These are phyloP conservation scores for Pavo muticus DNA, from an alignment of 2,113 vertebrate genomes.

Conservation along the genomic window DNA sequence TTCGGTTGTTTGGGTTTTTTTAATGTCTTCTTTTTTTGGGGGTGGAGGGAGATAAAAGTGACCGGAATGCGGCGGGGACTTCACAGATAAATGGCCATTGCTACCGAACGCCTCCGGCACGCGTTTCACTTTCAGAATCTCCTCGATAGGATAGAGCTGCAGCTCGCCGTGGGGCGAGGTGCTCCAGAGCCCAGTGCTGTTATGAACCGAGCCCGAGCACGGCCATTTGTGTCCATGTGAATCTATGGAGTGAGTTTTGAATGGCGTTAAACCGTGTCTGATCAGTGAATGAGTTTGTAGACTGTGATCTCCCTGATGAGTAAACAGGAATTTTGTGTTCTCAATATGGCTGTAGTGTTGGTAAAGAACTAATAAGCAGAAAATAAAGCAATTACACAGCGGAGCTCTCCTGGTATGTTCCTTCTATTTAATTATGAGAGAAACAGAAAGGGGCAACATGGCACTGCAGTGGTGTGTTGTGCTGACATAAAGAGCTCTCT, in stretches of 20 bases:
- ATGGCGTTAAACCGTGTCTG: conserved; percentile 78
- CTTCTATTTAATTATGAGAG: conserved; percentile 48
- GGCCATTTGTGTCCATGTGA: conserved; percentile 73
- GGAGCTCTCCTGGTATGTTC: conserved; percentile 79
- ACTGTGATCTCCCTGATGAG: conserved; percentile 80
- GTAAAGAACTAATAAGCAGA: conserved; percentile 83
- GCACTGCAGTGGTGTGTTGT: background rate
- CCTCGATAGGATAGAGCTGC: conserved; percentile 58
- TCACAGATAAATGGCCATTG: conserved; percentile 38
- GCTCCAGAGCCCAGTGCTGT: no score
- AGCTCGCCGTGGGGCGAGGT: background rate
- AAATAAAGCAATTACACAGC: conserved; percentile 84
- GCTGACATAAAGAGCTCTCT: conserved; percentile 16
- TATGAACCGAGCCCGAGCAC: no score
- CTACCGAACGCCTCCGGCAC: conserved; percentile 35
- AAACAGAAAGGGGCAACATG: conserved; percentile 60
- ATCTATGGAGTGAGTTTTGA: conserved; percentile 78
- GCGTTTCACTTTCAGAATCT: conserved; percentile 59
- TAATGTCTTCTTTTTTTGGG: background rate
- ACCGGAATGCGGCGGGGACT: conserved; percentile 57
- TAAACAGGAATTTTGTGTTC: conserved; percentile 81
- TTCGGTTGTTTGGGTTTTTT: background rate
- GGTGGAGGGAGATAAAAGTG: background rate
- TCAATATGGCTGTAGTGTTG: conserved; percentile 83
- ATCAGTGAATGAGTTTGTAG: conserved; percentile 82